Conservation (phyloP, 2,888 invertebrate genomes). For the Lucinisca nassula region DNA sequence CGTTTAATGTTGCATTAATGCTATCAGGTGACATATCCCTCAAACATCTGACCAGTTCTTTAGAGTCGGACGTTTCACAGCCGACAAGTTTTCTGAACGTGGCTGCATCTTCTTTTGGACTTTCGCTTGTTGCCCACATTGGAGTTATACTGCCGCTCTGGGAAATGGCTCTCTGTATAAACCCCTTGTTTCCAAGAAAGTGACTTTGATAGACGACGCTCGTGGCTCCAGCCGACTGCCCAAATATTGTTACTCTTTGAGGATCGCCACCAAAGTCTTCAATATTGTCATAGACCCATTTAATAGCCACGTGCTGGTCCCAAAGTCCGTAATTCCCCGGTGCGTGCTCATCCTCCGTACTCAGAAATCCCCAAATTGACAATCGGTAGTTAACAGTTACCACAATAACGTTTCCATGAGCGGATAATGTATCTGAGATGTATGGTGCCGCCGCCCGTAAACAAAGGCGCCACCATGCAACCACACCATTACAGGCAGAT, state of each 20-base stretch:
- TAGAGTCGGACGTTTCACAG: neutral
- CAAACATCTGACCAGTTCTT: neutral
- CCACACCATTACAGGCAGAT: neutral
- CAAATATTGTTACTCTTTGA: neutral
- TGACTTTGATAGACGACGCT: neutral
- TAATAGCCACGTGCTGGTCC: neutral
- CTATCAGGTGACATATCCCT: neutral
- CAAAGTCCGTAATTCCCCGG: neutral
- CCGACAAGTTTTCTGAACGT: neutral
- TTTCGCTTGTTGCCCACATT: neutral
- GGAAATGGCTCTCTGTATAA: neutral
- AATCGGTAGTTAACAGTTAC: neutral
- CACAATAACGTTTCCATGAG: neutral
- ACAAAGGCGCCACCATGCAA: neutral
- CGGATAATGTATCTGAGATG: neutral
- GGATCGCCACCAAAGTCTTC: neutral
- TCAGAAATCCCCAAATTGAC: neutral
- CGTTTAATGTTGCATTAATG: neutral
- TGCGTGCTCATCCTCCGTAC: neutral
- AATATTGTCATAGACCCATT: neutral
- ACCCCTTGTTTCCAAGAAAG: neutral
- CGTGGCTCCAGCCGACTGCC: neutral
- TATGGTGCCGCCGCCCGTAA: neutral
- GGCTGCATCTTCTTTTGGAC: neutral
- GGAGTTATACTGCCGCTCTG: neutral